Evolutionary conservation across 1,140 invertebrate species (phyloP), one percentile per base, ranked within the genome.

Genomic region (Thaumetopoea pityocampa): DNA sequence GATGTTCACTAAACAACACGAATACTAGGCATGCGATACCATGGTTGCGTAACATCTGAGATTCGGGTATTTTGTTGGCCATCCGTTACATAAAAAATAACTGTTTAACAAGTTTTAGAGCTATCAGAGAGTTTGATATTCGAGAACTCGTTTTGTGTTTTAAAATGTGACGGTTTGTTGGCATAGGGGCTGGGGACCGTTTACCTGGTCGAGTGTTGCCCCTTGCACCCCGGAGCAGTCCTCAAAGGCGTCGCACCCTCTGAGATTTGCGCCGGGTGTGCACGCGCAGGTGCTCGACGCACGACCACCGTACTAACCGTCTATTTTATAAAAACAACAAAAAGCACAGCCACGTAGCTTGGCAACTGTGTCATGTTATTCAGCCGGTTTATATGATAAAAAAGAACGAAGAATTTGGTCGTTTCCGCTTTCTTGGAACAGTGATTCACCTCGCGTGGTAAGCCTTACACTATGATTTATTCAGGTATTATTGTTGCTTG

Each of bases 351-450:
- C 35, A 18, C 32, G 30, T 32, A 30, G 49, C 42, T 50, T 51
- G 32, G 52, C 15, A 52, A 50, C 45, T 46, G 32, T 51, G 44
- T 60, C 48, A 38, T 37, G 30, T 41, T 36, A 59, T 37, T 59
- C 38, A 18, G 53, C 41, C 59, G 62, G 54, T 37, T 65, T 58
- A 59, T 62, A 53, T 30, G 26, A 66, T 57, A 70, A 78, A 70
- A 77, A 78, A 52, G 51, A 62, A 68, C 64, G 67, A 62, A 60
- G 70, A 69, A 67, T 73, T 63, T 55, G 57, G 64, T 65, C 63
- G 65, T 79, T 76, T 79, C 74, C 74, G 74, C 62, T 72, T 72
- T 71, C 69, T 60, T 51, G 59, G 70, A 72, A 72, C 55, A 50
- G 61, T 76, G 70, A 78, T 61, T 74, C 70, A 78, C 54, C 49